A percentile compares a stretch with the other conserved stretches of the same genome.
phyloP scores from a whole-genome alignment of 2,888 invertebrate genomes.

The Lepidocyrtinus sp. region DNA sequence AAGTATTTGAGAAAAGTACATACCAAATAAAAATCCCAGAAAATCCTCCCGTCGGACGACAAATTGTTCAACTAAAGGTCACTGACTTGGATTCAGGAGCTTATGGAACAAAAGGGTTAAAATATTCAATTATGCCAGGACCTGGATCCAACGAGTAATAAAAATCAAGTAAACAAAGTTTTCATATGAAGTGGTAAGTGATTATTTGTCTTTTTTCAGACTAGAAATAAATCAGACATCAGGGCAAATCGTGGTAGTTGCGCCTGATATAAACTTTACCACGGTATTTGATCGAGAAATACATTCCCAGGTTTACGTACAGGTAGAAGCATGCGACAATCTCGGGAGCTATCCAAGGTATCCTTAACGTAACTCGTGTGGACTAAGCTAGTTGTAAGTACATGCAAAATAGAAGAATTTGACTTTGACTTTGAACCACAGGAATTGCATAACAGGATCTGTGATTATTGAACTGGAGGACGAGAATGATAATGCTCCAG shows the following conservation, averaged over 20 bases:
- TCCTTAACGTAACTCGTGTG: neutral
- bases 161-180: neutral
- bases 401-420: neutral
- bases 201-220: neutral
- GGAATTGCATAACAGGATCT: neutral
- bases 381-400: neutral
- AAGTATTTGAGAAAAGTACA: neutral
- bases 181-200: neutral
- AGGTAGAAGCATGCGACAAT: conserved; percentile 91
- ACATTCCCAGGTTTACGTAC: conserved; percentile 86
- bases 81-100: conserved; percentile 7
- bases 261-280: conserved; percentile 73
- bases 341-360: conserved; percentile 78
- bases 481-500: conserved; percentile 74
- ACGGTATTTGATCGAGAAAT: conserved; percentile 88
- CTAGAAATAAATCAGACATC: neutral
- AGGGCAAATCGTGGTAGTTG: neutral
- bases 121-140: neutral
- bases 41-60: neutral
- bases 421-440: neutral
- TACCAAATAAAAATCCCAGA: conserved; percentile 10
- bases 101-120: neutral
- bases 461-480: conserved; percentile 75
- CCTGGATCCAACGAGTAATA: neutral
- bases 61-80: neutral